Evolutionary conservation across 2,113 vertebrate genomes (phyloP).

Genomic region (Mesembrinibis cayennensis): DNA sequence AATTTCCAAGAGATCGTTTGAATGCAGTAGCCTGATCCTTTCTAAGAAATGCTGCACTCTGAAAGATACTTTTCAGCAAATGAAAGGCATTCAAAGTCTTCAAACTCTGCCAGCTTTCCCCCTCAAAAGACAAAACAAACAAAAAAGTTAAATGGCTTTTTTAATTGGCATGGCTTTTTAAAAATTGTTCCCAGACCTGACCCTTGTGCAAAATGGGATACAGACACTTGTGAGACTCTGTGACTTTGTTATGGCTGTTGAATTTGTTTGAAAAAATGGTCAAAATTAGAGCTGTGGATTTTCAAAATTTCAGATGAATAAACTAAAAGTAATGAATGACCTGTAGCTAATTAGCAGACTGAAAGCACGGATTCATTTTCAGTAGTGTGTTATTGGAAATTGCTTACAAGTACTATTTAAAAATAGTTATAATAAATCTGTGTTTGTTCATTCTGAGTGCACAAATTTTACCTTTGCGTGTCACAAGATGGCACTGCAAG

Average conservation of each 20-base stretch:
- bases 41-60: not conserved
- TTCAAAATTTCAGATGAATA: not conserved
- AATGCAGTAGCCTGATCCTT: not conserved
- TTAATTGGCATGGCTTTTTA: not conserved
- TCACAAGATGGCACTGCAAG: constrained; percentile 63
- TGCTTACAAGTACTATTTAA: not conserved
- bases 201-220: not conserved
- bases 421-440: not conserved
- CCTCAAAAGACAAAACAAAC: not conserved
- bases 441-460: not conserved
- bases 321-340: not conserved
- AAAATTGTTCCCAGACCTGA: not conserved
- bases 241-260: not conserved
- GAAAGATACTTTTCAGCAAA: not conserved
- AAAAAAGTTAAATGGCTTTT: not conserved
- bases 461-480: not conserved
- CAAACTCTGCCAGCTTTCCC: not conserved
- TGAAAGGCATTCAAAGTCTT: not conserved
- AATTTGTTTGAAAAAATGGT: not conserved
- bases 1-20: not conserved
- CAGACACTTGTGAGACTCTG: not conserved
- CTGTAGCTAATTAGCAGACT: not conserved
- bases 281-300: not conserved
- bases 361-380: not conserved
- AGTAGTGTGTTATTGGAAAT: not conserved